Evolutionary conservation across 2,797 vertebrate genomes (phyloP), one percentile per base, ranked within the genome.

Genomic region (Manis pentadactyla): DNA sequence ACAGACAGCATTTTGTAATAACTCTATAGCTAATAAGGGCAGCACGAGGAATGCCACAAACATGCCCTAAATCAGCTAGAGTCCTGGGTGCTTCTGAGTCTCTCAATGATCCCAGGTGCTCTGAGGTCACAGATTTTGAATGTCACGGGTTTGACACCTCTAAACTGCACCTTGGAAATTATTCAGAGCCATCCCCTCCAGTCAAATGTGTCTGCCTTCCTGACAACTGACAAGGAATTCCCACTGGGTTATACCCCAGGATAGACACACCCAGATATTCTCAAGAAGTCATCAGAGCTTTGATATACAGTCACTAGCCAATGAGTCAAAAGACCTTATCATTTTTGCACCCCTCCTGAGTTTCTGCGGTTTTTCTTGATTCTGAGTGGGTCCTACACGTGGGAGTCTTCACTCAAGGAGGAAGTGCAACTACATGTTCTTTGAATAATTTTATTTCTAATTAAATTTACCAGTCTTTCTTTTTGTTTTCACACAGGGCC

Each of bases 401-500:
- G 11, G 12, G 12, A 46, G 46, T 46, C 11, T 46, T 46, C 46
- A 46, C 46, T 46, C 46, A 46, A 46, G 46, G 46, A 46, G 46
- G 46, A 46, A 46, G 10, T 46, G 12, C 46, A 46, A 46, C 11
- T 46, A 46, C 46, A 46, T 46, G 46, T 11, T 46, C 46, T 46
- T 46, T 46, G 46, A 46, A 46, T 46, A 46, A 46, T 46, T 46
- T 46, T 46, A 46, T 46, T 46, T 46, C 46, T 46, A 46, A 46
- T 46, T 46, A 46, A 46, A 46, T 46, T 46, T 46, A 46, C 2
- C 19, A 7, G 25, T 17, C 53, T 66, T 88, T 74, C 82, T 93
- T 57, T 83, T 78, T 92, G 13, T 94, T 42, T 85, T 64, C 79
- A 89, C 96, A 18, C 95, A 98, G 98, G 98, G 98, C 4, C 90